Base-by-base conservation (phyloP, 2,113 vertebrate species). In the Strix uralensis region DNA sequence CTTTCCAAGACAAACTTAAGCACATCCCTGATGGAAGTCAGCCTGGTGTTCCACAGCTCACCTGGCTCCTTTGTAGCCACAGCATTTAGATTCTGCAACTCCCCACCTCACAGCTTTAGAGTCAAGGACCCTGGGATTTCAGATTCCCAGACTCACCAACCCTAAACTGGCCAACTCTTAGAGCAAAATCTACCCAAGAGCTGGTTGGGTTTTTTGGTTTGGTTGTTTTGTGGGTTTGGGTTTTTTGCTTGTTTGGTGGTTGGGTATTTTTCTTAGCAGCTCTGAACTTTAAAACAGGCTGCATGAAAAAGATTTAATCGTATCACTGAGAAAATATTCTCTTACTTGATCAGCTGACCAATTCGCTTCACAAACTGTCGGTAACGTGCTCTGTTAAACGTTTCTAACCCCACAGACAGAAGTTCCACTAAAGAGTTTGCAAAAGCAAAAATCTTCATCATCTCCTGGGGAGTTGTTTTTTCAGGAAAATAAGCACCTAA, bases 381-480 rank as follows among this genome's bases (percentile, higher is more conserved):
- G 92, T 99, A 99, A 15, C 99, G 98, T 10, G 99, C 99, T 95
- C 99, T 98, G 94, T 99, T 99, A 96, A 99, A 99, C 1, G 99
- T 99, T 95, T 99, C 99, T 49, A 99, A 96, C 4, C 99, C 99
- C 7, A 97, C 97, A 40, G 99, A 98, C 7, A 99, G 97, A 86
- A 99, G 97, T 90, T 99, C 99, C 71, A 99, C 98, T 83, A 99
- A 98, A 2, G 99, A 99, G 52, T 99, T 99, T 14, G 99, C 99
- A 94, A 99, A 99, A 25, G 98, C 99, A 98, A 99, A 99, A 90
- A 99, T 98, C 95, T 99, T 99, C 99, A 99, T 99, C 99, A 99
- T 99, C 94, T 99, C 99, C 95, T 99, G 99, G 70, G 99, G 98
- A 94, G 99, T 99, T 63, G 98, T 98, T 94, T 98, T 99, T 97